Evolutionary conservation across 2,797 vertebrate genomes (phyloP).

Genomic region (Syngnathus rostellatus): DNA sequence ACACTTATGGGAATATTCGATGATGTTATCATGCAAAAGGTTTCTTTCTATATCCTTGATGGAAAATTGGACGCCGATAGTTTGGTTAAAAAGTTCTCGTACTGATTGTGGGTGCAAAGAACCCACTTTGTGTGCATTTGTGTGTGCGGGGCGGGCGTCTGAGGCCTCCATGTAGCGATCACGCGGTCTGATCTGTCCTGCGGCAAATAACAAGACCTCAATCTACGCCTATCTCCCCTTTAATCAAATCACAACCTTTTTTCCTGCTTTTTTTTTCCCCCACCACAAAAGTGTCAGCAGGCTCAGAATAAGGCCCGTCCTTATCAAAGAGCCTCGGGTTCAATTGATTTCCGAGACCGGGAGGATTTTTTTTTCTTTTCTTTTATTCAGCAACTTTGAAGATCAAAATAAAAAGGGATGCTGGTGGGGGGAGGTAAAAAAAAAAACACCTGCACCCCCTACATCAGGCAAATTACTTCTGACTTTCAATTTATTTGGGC

Average conservation of each 20-base stretch:
- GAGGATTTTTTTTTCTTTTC: slow-evolving; percentile 35
- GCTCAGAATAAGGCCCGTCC: slow-evolving; percentile 87
- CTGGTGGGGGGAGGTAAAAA: slow-evolving; percentile 42
- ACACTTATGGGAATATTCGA: no score
- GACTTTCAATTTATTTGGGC: slow-evolving; percentile 99
- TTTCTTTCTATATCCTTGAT: background rate
- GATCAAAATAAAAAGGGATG: slow-evolving; percentile 31
- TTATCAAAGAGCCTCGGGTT: slow-evolving; percentile 84
- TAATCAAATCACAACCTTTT: slow-evolving; percentile 96
- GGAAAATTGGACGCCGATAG: background rate
- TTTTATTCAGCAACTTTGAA: slow-evolving; percentile 70
- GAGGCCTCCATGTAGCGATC: slow-evolving; percentile 78
- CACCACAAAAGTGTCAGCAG: slow-evolving; percentile 92
- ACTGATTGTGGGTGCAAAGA: slow-evolving; percentile 40
- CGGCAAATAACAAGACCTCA: slow-evolving; percentile 98
- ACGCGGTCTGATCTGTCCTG: slow-evolving; percentile 87
- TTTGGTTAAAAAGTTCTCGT: background rate
- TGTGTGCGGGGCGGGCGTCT: slow-evolving; percentile 40
- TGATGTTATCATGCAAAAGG: background rate
- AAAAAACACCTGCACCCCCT: slow-evolving; percentile 80
- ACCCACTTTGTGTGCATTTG: background rate
- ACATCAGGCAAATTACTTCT: slow-evolving; percentile 99
- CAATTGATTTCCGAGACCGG: slow-evolving; percentile 85
- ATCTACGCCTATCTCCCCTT: slow-evolving; percentile 94
- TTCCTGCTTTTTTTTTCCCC: slow-evolving; percentile 46